Percentiles rank a stretch among this genome's conserved stretches.
These are phyloP conservation scores for Rhea americana DNA, from an alignment of 2,113 vertebrate genomes.

Conservation along the genomic window DNA sequence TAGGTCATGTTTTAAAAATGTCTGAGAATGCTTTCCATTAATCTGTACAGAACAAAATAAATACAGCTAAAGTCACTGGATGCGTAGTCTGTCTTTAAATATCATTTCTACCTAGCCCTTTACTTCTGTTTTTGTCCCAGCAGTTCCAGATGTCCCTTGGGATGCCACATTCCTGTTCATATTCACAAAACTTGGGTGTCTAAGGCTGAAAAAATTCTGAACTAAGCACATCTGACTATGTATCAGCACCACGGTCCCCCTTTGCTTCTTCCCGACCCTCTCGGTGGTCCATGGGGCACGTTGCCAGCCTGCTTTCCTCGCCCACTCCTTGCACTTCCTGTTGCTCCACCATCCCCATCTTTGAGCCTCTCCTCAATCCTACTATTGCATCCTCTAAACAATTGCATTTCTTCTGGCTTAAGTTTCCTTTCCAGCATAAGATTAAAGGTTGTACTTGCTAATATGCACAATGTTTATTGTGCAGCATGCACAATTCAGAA, in stretches of 20 bases:
- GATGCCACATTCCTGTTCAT: background rate
- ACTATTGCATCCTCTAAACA: rapidly evolving
- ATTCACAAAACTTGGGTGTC: background rate
- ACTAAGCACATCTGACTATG: background rate
- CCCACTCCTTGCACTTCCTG: background rate
- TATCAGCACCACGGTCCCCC: rapidly evolving
- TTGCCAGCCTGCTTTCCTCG: background rate
- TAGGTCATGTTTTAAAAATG: background rate
- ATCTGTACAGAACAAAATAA: background rate
- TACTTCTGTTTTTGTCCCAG: background rate
- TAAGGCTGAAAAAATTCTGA: background rate
- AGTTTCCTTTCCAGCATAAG: background rate
- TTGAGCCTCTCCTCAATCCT: background rate
- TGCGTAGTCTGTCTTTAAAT: background rate
- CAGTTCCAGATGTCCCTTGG: background rate
- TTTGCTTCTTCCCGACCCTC: background rate
- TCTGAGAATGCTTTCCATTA: conserved; percentile 20
- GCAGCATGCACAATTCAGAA: background rate
- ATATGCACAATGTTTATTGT: background rate
- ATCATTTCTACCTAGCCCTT: background rate
- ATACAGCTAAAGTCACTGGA: background rate
- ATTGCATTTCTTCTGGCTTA: background rate
- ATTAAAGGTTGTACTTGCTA: background rate
- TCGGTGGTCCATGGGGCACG: too few species aligned
- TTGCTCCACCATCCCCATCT: background rate